Base-by-base conservation (phyloP, 2,797 vertebrate genomes). In the Propithecus deckenii region DNA sequence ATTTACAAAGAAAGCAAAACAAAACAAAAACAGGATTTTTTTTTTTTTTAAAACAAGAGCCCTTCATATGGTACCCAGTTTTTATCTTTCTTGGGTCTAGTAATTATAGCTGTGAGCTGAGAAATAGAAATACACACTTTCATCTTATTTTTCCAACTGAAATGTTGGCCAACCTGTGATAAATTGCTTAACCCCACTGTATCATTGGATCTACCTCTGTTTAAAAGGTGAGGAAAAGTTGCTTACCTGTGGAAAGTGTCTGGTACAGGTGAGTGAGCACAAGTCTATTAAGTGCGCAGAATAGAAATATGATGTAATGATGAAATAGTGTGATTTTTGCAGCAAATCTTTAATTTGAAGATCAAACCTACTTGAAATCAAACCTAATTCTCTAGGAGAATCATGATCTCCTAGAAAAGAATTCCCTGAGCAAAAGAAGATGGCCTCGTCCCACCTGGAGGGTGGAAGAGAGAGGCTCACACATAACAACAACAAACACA, bases 131-230 rank as follows among this genome's bases (percentile, higher is more conserved):
- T 59, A 52, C 22, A 35, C 17, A 25, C 50, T 22, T 89, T 81
- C 87, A 48, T 78, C 30, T 96, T 69, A n/a, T 92, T 81, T 89
- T 81, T 80, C 72, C 63, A 83, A 5, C 41, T 22, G 50, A 97
- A 94, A 72, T 72, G 30, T 59, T 72, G 72, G 65, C 61, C 89
- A 74, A 65, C 74, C 38, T 91, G 71, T 65, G 88, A 75, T 48
- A 86, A 90, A 84, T n/a, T 50, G 35, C 75, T 83, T 95, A 71
- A 92, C 72, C 72, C 38, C 13, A 23, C n/a, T 41, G 23, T 55
- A 63, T 76, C 81, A 75, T 41, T 46, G 50, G 14, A 38, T 71
- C 18, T 5, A 25, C 41, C 32, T 72, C 75, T 89, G 7, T 86
- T 52, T 85, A 59, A 86, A 94, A 78, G 74, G 46, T 89, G 76